phyloP scores from a whole-genome alignment of 92 coral and sea anemone genomes.

The Epizoanthus scotinus region DNA sequence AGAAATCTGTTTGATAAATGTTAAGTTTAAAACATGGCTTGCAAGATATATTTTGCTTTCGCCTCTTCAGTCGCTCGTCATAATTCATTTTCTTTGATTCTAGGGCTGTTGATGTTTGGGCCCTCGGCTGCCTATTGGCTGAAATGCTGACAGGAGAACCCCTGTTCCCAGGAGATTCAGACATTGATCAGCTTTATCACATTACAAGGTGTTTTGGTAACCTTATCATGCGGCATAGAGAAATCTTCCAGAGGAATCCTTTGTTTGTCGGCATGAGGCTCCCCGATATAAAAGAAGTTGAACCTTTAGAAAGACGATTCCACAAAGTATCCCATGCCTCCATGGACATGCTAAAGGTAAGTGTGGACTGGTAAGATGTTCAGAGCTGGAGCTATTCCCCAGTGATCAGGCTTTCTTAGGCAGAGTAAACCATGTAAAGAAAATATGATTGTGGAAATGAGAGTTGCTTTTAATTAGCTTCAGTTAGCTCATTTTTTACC shows the following conservation, averaged over 20 bases:
- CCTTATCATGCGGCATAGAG: conserved; percentile 83
- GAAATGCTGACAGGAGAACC: conserved; percentile 98
- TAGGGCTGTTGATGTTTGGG: conserved; percentile 99
- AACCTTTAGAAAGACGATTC: conserved; percentile 88
- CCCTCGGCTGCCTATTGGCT: conserved; percentile 93
- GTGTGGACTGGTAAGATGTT: neutral
- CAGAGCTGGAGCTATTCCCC: too few relatives aligned
- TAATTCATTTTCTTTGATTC: conserved; percentile 1
- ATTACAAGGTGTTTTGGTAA: conserved; percentile 95
- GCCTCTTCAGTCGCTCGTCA: too few relatives aligned
- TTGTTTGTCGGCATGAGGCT: conserved; percentile 95
- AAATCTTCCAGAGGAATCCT: conserved; percentile 91
- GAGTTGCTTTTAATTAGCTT: too few relatives aligned
- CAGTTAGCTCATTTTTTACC: neutral
- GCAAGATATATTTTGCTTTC: too few relatives aligned
- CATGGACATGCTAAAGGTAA: conserved; percentile 83
- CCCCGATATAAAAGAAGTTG: conserved; percentile 94
- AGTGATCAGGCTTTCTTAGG: neutral
- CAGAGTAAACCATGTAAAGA: neutral
- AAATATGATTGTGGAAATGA: too few relatives aligned
- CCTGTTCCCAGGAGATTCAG: conserved; percentile 99
- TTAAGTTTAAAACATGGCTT: too few relatives aligned
- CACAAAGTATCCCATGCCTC: conserved; percentile 78
- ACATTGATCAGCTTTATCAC: conserved; percentile 96
- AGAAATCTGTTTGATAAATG: too few relatives aligned